Evolutionary conservation across 2,113 vertebrate species (phyloP), one percentile per base, ranked within the genome.

Genomic region (Microtus pennsylvanicus): DNA sequence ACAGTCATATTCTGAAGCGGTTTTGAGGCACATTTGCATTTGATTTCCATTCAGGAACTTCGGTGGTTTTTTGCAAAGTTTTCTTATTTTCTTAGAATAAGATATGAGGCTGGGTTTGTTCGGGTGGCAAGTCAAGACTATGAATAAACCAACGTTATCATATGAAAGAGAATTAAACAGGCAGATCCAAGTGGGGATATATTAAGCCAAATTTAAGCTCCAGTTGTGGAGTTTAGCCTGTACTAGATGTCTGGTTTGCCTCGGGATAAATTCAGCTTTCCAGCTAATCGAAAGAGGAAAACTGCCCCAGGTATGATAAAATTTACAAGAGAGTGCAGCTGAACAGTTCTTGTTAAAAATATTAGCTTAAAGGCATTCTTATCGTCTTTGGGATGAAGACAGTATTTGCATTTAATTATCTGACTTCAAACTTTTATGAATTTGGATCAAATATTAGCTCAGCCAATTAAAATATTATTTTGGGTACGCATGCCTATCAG

Each of bases 121-220:
- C 98, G 98, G 98, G 98, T 98, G 98, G 98, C 93, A 93, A 98
- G 98, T 97, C 97, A 96, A 97, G 98, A 97, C 98, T 97, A 96
- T 98, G 98, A 98, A 98, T 98, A 98, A 98, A 98, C 97, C 98
- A 98, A 89, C 28, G 98, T 98, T 98, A 98, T 98, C 98, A 98
- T 98, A 98, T 98, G 98, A 99, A 99, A 99, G 98, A 98, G 99
- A 99, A 99, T 99, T 99, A 99, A 99, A 98, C 97, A 99, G 98
- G 97, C 97, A 98, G 70, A 97, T 99, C 98, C 99, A 99, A 98
- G 99, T 99, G 99, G 99, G 99, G 99, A 99, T 99, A 99, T 98
- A 99, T 99, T 99, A 99, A 99, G 98, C 98, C 98, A 99, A 99
- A 99, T 99, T 98, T 98, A 98, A 99, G 98, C 98, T 99, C 98